Evolutionary conservation across 2,888 invertebrate species (phyloP).

Genomic region (Platypus cylindrus): DNA sequence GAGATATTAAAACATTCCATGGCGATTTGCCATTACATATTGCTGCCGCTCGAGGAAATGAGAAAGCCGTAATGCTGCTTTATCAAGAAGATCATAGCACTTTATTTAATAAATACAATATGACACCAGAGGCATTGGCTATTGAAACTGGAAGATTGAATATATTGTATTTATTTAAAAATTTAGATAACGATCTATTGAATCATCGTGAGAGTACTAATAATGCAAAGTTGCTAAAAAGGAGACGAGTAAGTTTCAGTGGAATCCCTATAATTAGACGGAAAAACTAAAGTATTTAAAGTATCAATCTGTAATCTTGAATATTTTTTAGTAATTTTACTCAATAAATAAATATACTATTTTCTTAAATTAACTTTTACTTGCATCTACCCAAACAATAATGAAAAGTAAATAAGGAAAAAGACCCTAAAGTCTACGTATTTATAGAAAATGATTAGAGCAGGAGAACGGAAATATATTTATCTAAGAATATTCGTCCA

Average conservation of each 20-base stretch:
- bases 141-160: constrained; percentile 12
- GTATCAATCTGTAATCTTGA: constrained; percentile 4
- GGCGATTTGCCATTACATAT: constrained; percentile 21
- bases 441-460: too few relatives aligned
- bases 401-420: too few relatives aligned
- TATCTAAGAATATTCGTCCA: too few relatives aligned
- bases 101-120: constrained; percentile 13
- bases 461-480: too few relatives aligned
- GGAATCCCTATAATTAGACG: too few relatives aligned
- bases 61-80: constrained; percentile 14
- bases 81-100: constrained; percentile 12
- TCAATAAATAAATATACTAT: too few relatives aligned
- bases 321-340: too few relatives aligned
- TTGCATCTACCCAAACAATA: too few relatives aligned
- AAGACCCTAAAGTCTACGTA: too few relatives aligned
- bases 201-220: neutral
- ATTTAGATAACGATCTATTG: too few relatives aligned
- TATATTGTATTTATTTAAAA: constrained; percentile 11
- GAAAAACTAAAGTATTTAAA: too few relatives aligned
- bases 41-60: constrained; percentile 19
- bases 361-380: too few relatives aligned
- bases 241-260: constrained; percentile 4
- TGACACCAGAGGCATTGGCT: constrained; percentile 17
- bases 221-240: neutral
- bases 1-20: constrained; percentile 13